Percentiles rank a stretch among this genome's conserved stretches.
Conservation (phyloP, 2,888 invertebrate species). For the Xestia sexstrigata region DNA sequence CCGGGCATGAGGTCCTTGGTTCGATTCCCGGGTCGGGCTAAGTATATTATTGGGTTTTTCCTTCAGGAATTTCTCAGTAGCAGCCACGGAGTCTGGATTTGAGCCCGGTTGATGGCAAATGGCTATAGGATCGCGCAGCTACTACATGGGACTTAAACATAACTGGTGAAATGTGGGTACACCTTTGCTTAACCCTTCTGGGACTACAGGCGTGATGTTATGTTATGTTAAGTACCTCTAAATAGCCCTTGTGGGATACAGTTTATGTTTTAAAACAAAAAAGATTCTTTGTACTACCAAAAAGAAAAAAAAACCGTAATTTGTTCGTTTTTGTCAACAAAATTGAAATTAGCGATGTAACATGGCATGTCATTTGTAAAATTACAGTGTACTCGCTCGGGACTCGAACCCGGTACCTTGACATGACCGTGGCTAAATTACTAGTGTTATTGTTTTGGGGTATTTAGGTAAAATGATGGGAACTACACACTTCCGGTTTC, state of each 20-base stretch:
- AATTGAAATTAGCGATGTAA: conserved; percentile 50
- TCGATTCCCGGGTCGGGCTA: too few relatives aligned
- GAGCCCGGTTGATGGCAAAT: too few relatives aligned
- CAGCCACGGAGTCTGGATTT: too few relatives aligned
- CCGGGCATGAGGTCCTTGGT: too few relatives aligned
- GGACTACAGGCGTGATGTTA: not conserved
- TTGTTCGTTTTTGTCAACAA: conserved; percentile 38
- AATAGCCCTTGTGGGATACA: not conserved
- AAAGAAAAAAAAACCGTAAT: conserved; percentile 54
- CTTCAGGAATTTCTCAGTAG: too few relatives aligned
- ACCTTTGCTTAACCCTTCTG: not conserved
- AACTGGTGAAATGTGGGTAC: too few relatives aligned
- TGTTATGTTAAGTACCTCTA: not conserved
- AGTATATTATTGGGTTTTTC: too few relatives aligned
- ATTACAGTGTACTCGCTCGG: conserved; percentile 65
- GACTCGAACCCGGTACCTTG: conserved; percentile 74
- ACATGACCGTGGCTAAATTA: conserved; percentile 66
- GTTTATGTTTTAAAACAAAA: not conserved
- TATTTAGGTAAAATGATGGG: conserved; percentile 5
- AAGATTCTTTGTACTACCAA: conserved; percentile 3
- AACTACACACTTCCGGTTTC: conserved; percentile 21
- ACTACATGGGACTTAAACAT: not conserved
- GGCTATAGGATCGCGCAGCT: too few relatives aligned
- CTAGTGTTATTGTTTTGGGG: conserved; percentile 40
- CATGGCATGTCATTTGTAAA: conserved; percentile 62